Base-by-base conservation (phyloP, 2,888 invertebrate genomes). In the Tortrix viridana region DNA sequence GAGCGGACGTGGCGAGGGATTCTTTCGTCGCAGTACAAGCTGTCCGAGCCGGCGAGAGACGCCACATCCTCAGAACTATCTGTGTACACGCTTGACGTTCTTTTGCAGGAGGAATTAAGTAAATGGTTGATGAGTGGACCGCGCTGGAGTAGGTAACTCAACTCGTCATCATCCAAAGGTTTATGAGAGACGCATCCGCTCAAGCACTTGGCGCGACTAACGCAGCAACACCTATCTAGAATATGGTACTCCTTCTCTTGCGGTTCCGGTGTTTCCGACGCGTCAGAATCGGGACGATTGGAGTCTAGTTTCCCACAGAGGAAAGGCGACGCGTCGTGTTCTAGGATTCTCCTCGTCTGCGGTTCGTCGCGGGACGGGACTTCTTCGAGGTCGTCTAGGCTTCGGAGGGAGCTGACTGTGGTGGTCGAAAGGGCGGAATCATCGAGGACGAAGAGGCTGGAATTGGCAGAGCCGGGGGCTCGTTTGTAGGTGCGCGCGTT, bases 51-150 rank as follows among this genome's bases (percentile, higher is more conserved):
- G 0, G 95, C 95, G 59, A 97, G 91, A 77, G 96, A 96, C 41
- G 96, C 96, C 56, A 96, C 95, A 84, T 97, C 97, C 82, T 97
- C 97, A 47, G 96, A 96, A 78, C 96, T 96, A 84, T 97, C 97
- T 1, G 97, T 97, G 89, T 96, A 97, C 61, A 96, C 96, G 70
- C 96, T 96, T 59, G 96, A 95, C 43, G 96, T 95, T 67, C 95
- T 93, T 81, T 95, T 94, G 75, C 94, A 93, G 16, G 90, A 79
- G 61, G 93, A 69, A 46, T 62, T 69, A 14, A 72, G 88, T 55
- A 94, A 75, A 68, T 94, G 94, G 73, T 47, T 41, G 32, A 88
- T 81, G 60, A 91, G 85, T 26, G 85, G 85, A 37, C 73, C 71
- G 50, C 85, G 83, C 65, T 90, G 89, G 54, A 92, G 80, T 43